phyloP scores from a whole-genome alignment of 2,113 vertebrate genomes.

The Scolopax mira region DNA sequence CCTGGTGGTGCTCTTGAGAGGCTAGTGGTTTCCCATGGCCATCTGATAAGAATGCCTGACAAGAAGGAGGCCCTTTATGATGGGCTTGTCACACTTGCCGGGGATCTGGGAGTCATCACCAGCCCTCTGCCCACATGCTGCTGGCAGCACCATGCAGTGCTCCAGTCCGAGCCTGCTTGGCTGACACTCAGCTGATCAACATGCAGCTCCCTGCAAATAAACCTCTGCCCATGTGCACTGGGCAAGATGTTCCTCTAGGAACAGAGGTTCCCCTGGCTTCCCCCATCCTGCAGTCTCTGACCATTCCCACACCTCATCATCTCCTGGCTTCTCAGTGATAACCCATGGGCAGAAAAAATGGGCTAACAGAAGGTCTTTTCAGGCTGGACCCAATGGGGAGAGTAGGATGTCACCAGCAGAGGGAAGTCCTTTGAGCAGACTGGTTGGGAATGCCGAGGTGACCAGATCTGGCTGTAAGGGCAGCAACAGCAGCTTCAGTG shows the following conservation, averaged over 20 bases:
- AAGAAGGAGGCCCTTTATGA: not conserved
- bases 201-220: not conserved
- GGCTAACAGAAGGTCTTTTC: not conserved
- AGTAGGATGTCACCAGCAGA: not conserved
- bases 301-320: not conserved
- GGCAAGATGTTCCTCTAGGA: not conserved
- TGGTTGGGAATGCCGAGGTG: not conserved
- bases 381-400: not conserved
- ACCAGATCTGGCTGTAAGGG: not conserved
- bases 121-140: not conserved
- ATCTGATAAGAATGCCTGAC: not conserved
- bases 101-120: not conserved
- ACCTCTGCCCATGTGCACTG: fast-evolving
- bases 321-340: not conserved
- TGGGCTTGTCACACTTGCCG: fast-evolving
- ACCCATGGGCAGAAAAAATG: not conserved
- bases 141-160: fast-evolving
- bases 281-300: not conserved
- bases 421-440: not conserved
- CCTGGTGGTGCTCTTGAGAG: not conserved
- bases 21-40: not conserved
- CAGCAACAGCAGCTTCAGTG: not conserved
- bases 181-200: not conserved
- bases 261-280: not conserved
- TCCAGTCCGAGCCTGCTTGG: not conserved